Conservation (phyloP, 1,140 invertebrate species). For the Brachionus paranguensis region DNA sequence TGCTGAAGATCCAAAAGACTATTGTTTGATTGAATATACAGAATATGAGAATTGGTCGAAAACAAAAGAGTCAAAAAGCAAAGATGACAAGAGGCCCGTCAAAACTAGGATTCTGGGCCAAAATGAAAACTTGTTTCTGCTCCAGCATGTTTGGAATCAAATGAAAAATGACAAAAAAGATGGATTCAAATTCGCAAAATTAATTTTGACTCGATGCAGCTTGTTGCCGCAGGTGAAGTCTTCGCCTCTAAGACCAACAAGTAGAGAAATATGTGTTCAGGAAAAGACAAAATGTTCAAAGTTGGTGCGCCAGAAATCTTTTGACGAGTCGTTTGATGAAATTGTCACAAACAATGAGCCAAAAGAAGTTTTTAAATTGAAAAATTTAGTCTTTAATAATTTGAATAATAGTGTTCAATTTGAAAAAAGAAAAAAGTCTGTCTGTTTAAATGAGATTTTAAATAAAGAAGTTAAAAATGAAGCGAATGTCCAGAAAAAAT, state of each 20-base stretch:
- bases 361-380: not conserved
- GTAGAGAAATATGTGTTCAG: not conserved
- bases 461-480: not conserved
- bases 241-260: not conserved
- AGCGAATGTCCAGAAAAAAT: not conserved
- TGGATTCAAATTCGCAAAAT: conserved; percentile 3
- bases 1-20: conserved; percentile 17
- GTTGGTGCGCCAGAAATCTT: conserved; percentile 25
- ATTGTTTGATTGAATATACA: conserved; percentile 25
- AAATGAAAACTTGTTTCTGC: conserved; percentile 35
- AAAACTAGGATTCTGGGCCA: not conserved
- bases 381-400: not conserved
- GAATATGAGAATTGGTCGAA: not conserved
- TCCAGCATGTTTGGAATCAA: conserved; percentile 33
- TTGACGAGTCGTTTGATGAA: conserved; percentile 27
- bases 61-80: not conserved
- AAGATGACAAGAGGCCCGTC: not conserved
- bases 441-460: not conserved
- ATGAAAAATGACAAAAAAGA: conserved; percentile 30
- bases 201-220: not conserved
- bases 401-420: not conserved
- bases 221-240: not conserved
- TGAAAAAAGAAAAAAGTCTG: not conserved
- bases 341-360: not conserved
- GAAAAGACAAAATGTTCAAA: not conserved